phyloP scores from a whole-genome alignment of 2,797 vertebrate genomes.

The Phrynocephalus vlangalii region DNA sequence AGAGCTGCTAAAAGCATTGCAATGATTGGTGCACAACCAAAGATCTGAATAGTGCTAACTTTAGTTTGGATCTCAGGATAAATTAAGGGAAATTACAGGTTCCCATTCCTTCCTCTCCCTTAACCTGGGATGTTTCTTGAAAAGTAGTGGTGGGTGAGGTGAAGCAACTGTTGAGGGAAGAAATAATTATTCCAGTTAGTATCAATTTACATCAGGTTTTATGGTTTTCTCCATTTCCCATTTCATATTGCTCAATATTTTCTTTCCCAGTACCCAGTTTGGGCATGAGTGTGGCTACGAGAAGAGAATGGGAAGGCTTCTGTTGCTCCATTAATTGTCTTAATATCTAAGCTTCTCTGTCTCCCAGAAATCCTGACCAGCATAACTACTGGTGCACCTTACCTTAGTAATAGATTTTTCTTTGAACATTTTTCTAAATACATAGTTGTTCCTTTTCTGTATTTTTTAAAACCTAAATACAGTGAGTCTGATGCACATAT shows the following conservation, averaged over 20 bases:
- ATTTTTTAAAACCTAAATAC: background rate
- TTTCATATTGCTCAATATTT: background rate
- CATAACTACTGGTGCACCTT: background rate
- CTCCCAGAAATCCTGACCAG: too few relatives aligned
- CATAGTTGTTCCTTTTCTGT: slow-evolving; percentile 8
- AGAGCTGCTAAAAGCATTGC: background rate
- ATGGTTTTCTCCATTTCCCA: background rate
- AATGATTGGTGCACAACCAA: background rate
- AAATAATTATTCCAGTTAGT: background rate
- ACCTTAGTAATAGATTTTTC: background rate
- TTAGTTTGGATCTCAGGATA: background rate
- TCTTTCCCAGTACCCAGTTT: too few relatives aligned
- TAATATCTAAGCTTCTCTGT: background rate
- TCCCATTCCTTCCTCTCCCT: background rate
- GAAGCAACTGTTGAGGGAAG: background rate
- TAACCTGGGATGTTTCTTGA: background rate
- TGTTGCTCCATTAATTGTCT: background rate
- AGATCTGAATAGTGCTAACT: background rate
- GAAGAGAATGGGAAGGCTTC: background rate
- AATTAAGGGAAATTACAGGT: background rate
- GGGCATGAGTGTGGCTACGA: background rate
- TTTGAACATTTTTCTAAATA: background rate
- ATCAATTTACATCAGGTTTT: background rate
- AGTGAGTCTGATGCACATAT: background rate
- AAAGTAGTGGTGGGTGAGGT: background rate